Base-by-base conservation (phyloP, 2,113 vertebrate species). In the Pampusana beccarii region DNA sequence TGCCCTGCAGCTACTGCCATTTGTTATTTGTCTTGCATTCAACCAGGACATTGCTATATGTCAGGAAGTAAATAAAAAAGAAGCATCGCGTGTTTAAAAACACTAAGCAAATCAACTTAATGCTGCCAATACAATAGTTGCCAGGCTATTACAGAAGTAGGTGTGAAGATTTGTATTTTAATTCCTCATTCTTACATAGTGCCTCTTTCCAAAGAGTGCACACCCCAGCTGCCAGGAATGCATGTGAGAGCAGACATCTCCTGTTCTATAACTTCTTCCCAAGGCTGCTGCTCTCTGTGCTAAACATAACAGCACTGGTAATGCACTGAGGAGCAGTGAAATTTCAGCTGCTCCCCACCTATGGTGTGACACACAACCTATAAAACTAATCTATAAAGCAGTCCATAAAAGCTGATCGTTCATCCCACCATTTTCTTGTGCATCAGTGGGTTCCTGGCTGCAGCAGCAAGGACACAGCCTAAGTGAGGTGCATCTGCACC, bases 1-100 rank as follows among this genome's bases (percentile, higher is more conserved):
- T 94, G 83, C 96, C 96, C 86, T 89, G 84, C 65, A 83, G 95
- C 96, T 92, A 93, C 92, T 93, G 92, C 73, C 88, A 95, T 96
- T 97, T 93, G 87, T 93, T 91, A 93, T 9, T 58, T 82, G 93
- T 61, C 86, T 92, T 33, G 91, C 20, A 54, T 18, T 95, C 71
- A 85, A 92, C 23, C 33, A 88, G 65, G 91, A 65, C 88, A 80
- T 42, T 50, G 80, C 80, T 96, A 3, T 28, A 61, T 40, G 57
- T 90, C 57, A 91, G 72, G 44, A 91, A 91, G 72, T 57, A 96
- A 94, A 92, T 58, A 80, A 85, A 88, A 84, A 90, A 89, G 62
- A 2, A 92, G 36, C 38, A 84, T 0, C 64, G 42, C 81, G 70
- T 57, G 64, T n/a, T 88, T 66, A 88, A 88, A 69, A 86, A 53